A percentile compares a stretch with the other conserved stretches of the same genome.
These are phyloP conservation scores for silkworm (Bombyx mori) DNA, from an alignment of 1,140 invertebrate species.

Conservation along the genomic window ASM3026992v2 NC_085107.1:5591001-5591500, in stretches of 20 bases:
- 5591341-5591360: constrained; percentile 11
- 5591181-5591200: neutral
- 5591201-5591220: constrained; percentile 7
- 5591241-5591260: constrained; percentile 23
- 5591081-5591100: constrained; percentile 9
- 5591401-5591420: constrained; percentile 20
- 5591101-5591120: constrained; percentile 10
- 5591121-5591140: constrained; percentile 12
- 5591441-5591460: constrained; percentile 15
- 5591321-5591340: constrained; percentile 12
- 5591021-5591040: constrained; percentile 18
- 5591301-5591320: constrained; percentile 8
- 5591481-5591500: constrained; percentile 27
- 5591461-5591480: constrained; percentile 16
- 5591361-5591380: constrained; percentile 21
- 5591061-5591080: constrained; percentile 21
- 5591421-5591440: constrained; percentile 22
- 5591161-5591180: neutral
- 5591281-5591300: constrained; percentile 11
- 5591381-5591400: constrained; percentile 12
- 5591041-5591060: constrained; percentile 22
- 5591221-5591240: constrained; percentile 18
- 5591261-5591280: constrained; percentile 8
- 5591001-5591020: constrained; percentile 15
- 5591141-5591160: constrained; percentile 10